Conservation (phyloP, 2,888 invertebrate genomes). For the Hermodice carunculata region DNA sequence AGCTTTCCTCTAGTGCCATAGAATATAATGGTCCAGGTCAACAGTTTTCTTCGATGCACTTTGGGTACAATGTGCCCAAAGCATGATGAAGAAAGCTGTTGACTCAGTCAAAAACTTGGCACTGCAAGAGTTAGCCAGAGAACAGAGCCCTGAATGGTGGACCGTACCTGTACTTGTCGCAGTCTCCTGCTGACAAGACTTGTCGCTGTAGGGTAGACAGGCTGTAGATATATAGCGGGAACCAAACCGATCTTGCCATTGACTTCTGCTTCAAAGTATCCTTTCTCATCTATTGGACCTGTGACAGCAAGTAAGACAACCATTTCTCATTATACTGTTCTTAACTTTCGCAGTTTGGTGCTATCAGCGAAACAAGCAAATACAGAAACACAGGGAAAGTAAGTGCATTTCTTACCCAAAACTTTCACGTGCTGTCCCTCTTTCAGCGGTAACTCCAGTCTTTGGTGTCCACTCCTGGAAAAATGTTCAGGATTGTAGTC, state of each 20-base stretch:
- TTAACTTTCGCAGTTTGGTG: no score
- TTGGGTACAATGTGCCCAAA: no score
- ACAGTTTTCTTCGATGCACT: no score
- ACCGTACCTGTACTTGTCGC: no score
- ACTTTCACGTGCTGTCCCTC: slow-evolving; percentile 61
- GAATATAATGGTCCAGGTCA: no score
- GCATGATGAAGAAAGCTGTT: no score
- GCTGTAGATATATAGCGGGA: slow-evolving; percentile 58
- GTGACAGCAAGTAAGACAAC: neutral
- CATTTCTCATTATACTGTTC: neutral
- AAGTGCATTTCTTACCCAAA: slow-evolving; percentile 40
- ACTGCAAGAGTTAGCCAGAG: no score
- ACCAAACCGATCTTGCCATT: slow-evolving; percentile 59
- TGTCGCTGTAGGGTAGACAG: slow-evolving; percentile 17
- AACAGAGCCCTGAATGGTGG: no score
- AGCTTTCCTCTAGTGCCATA: no score
- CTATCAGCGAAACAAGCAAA: neutral
- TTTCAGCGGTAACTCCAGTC: slow-evolving; percentile 53
- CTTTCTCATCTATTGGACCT: slow-evolving; percentile 57
- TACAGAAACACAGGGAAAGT: neutral
- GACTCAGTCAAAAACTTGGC: no score
- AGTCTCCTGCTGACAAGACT: no score
- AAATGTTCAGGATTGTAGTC: slow-evolving; percentile 58
- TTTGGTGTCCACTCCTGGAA: slow-evolving; percentile 54
- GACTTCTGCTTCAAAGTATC: slow-evolving; percentile 62